These are phyloP conservation scores for Junco hyemalis DNA, from an alignment of 2,113 vertebrate species.

Conservation along the genomic window DNA sequence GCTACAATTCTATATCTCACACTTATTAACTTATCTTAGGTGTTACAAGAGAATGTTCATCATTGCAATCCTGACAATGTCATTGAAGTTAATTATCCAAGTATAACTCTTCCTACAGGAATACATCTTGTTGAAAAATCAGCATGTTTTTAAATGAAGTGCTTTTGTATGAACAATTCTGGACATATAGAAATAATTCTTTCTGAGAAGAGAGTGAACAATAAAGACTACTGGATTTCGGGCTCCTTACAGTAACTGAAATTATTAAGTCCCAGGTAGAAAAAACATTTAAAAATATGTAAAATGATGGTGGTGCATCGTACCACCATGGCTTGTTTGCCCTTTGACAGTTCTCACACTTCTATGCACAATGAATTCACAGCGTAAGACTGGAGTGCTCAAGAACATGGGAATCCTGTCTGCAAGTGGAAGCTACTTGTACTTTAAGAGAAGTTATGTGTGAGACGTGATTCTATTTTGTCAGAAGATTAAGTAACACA, in stretches of 20 bases:
- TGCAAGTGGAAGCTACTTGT: not conserved
- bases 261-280: not conserved
- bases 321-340: accelerated
- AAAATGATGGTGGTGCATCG: accelerated
- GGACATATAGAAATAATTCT: not conserved
- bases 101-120: not conserved
- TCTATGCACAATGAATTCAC: not conserved
- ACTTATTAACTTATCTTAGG: not conserved
- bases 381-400: not conserved
- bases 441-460: not conserved
- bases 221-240: not conserved
- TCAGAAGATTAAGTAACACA: not conserved
- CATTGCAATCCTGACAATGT: not conserved
- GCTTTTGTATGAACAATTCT: not conserved
- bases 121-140: not conserved
- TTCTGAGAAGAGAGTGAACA: not conserved
- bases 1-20: not conserved
- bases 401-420: not conserved
- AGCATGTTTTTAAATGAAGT: not conserved
- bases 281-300: not conserved
- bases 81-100: not conserved
- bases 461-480: not conserved
- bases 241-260: not conserved
- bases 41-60: not conserved
- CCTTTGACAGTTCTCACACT: not conserved